Evolutionary conservation across 2,888 invertebrate genomes (phyloP).

Genomic region (Lydus trimaculatus): DNA sequence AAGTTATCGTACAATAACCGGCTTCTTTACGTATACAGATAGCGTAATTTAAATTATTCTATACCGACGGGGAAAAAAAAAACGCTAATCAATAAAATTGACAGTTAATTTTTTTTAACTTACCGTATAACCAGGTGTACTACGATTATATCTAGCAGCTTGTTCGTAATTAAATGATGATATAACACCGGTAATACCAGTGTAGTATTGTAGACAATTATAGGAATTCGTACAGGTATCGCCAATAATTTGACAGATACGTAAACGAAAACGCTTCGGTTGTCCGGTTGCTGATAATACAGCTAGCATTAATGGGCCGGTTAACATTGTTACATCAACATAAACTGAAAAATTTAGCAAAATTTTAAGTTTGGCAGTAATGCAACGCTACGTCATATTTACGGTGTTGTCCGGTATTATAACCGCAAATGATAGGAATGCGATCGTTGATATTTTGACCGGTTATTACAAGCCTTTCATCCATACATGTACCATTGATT

Average conservation of each 20-base stretch:
- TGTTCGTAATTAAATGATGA: slow-evolving; percentile 77
- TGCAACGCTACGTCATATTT: too few species aligned
- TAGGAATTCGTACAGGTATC: slow-evolving; percentile 56
- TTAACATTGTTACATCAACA: slow-evolving; percentile 70
- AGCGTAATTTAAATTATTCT: slow-evolving; percentile 82
- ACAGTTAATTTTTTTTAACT: slow-evolving; percentile 40
- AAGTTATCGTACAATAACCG: slow-evolving; percentile 73
- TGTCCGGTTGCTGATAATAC: slow-evolving; percentile 67
- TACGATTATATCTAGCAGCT: slow-evolving; percentile 64
- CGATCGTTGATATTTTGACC: slow-evolving; percentile 74
- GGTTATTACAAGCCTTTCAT: slow-evolving; percentile 74
- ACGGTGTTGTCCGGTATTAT: slow-evolving; percentile 80
- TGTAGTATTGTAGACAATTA: slow-evolving; percentile 72
- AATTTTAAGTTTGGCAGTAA: too few species aligned
- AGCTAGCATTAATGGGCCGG: slow-evolving; percentile 71
- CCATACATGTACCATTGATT: slow-evolving; percentile 71
- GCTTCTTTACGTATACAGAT: slow-evolving; percentile 72
- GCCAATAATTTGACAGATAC: slow-evolving; percentile 65
- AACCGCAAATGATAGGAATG: slow-evolving; percentile 77
- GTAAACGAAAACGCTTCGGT: slow-evolving; percentile 69
- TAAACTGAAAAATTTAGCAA: slow-evolving; percentile 66
- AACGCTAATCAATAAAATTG: neutral
- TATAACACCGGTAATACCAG: slow-evolving; percentile 66
- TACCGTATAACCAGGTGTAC: slow-evolving; percentile 70
- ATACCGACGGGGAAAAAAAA: slow-evolving; percentile 15